A percentile compares a stretch with the other conserved stretches of the same genome.
These are phyloP conservation scores for Drosophila elegans DNA, from an alignment of 1,140 invertebrate species.

Conservation along the genomic window DNA sequence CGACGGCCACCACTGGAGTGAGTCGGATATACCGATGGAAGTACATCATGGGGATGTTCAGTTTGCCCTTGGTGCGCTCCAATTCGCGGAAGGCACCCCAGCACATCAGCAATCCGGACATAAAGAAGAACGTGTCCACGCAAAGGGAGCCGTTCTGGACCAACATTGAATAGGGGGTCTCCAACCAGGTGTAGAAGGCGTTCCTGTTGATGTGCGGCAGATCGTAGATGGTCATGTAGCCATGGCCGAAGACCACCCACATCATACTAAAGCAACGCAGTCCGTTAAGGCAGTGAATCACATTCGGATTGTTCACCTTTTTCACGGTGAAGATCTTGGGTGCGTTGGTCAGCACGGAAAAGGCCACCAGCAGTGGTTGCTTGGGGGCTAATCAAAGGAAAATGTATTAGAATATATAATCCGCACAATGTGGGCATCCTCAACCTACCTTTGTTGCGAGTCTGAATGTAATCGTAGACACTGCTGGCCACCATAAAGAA, in stretches of 20 bases:
- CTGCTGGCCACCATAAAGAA: constrained; percentile 72
- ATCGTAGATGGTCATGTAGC: constrained; percentile 78
- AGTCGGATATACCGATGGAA: constrained; percentile 87
- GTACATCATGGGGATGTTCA: constrained; percentile 85
- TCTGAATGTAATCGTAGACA: constrained; percentile 74
- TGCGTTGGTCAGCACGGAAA: constrained; percentile 77
- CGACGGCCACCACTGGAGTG: constrained; percentile 87
- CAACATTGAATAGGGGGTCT: constrained; percentile 86
- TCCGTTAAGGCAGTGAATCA: constrained; percentile 86
- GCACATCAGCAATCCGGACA: constrained; percentile 89
- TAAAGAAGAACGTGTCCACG: constrained; percentile 89
- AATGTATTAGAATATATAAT: too few relatives aligned
- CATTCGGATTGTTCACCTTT: constrained; percentile 72
- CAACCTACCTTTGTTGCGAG: constrained; percentile 63
- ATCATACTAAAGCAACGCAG: constrained; percentile 88
- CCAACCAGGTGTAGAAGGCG: constrained; percentile 72
- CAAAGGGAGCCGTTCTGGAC: constrained; percentile 87
- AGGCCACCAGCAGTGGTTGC: constrained; percentile 64
- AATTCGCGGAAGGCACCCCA: constrained; percentile 88
- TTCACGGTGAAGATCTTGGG: constrained; percentile 81
- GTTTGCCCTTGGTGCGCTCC: constrained; percentile 87
- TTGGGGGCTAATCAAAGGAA: constrained; percentile 43
- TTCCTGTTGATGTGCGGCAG: constrained; percentile 74
- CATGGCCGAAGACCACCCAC: constrained; percentile 89
- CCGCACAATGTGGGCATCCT: rapidly evolving